Evolutionary conservation across 1,140 invertebrate genomes (phyloP).

Genomic region (Teleogryllus occipitalis): DNA sequence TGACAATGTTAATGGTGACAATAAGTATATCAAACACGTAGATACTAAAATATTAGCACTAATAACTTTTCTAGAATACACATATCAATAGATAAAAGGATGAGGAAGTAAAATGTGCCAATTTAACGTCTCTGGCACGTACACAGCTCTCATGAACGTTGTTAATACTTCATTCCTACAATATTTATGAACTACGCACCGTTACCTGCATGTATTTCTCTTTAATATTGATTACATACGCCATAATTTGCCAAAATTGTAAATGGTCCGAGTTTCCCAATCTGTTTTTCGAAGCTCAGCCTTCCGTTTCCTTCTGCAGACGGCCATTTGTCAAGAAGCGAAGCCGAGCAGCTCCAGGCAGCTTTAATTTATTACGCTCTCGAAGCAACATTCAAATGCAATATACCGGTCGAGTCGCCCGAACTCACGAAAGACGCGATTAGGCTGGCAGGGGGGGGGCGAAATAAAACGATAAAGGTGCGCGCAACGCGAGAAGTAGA

Average conservation of each 20-base stretch:
- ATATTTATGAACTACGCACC: neutral
- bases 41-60: neutral
- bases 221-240: slow-evolving; percentile 2
- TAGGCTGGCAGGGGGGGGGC: too few relatives aligned
- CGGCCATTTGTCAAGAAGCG: neutral
- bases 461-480: too few relatives aligned
- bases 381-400: neutral
- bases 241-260: neutral
- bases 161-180: neutral
- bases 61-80: too few relatives aligned
- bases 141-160: neutral
- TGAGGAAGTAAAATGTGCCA: neutral
- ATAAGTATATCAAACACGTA: too few relatives aligned
- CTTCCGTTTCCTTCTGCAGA: neutral
- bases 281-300: neutral
- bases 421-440: neutral
- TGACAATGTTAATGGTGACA: too few relatives aligned
- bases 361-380: neutral
- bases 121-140: neutral
- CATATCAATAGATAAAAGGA: neutral
- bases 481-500: neutral
- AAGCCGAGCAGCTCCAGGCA: neutral
- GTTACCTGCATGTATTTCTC: neutral
- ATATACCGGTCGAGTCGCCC: neutral
- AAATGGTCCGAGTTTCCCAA: neutral